Conservation (phyloP, 2,888 invertebrate genomes). For the Mythimna ferrago region DNA sequence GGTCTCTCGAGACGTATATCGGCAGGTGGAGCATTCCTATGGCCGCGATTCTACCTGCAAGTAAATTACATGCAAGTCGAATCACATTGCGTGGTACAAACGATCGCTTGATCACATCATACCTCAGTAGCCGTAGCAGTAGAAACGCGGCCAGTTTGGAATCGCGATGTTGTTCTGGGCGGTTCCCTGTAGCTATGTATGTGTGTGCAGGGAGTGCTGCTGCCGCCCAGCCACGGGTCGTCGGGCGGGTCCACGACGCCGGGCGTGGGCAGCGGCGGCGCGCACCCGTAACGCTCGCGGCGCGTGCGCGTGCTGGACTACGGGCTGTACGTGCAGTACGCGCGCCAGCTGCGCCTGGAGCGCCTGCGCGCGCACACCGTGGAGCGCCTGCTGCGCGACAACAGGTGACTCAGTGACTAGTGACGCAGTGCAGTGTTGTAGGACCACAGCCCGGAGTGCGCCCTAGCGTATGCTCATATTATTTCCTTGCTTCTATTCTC, state of each 20-base stretch:
- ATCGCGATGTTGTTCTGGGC: too few relatives aligned
- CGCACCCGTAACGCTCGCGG: conserved; percentile 75
- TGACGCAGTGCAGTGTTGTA: too few relatives aligned
- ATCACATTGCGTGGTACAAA: too few relatives aligned
- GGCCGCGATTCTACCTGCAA: too few relatives aligned
- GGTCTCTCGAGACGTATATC: too few relatives aligned
- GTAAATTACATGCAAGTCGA: too few relatives aligned
- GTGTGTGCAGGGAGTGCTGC: conserved; percentile 74
- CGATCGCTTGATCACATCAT: too few relatives aligned
- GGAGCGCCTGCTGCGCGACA: too few relatives aligned
- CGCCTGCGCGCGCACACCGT: neutral
- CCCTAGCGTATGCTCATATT: conserved; percentile 38
- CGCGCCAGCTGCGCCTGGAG: conserved; percentile 17
- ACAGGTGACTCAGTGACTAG: conserved; percentile 2
- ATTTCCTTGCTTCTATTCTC: conserved; percentile 58
- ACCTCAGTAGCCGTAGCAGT: too few relatives aligned
- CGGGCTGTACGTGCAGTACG: conserved; percentile 45
- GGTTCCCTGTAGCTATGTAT: neutral
- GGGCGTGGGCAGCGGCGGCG: conserved; percentile 69
- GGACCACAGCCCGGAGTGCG: conserved; percentile 22
- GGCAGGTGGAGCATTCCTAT: too few relatives aligned
- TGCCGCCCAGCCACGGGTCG: conserved; percentile 76
- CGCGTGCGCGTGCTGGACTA: conserved; percentile 37
- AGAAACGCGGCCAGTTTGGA: too few relatives aligned
- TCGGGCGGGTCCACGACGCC: conserved; percentile 77